phyloP scores from a whole-genome alignment of 2,113 vertebrate species.

The Ptychochromis oligacanthus region DNA sequence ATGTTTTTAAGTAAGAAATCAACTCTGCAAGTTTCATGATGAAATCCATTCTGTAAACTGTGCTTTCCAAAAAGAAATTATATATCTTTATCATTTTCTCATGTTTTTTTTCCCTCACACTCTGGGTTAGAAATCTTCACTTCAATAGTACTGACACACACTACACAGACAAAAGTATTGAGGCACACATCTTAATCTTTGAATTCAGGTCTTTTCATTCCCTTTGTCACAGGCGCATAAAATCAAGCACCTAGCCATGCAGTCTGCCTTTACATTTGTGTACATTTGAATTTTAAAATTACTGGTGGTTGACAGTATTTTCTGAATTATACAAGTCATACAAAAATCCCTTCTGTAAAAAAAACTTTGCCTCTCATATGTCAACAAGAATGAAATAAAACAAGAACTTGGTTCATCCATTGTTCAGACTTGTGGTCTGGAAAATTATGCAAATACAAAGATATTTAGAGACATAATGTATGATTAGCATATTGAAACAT shows the following conservation, averaged over 20 bases:
- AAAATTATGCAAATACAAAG: conserved; percentile 5
- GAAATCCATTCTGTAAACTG: too few species aligned
- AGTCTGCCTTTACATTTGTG: background rate
- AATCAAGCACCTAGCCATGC: background rate
- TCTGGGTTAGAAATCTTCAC: too few species aligned
- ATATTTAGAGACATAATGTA: conserved; percentile 1
- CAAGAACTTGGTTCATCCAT: background rate
- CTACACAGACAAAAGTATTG: background rate
- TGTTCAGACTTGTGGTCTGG: background rate
- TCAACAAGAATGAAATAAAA: background rate
- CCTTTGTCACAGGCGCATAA: background rate
- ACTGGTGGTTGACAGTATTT: background rate
- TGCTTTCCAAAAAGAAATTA: too few species aligned
- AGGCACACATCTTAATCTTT: background rate
- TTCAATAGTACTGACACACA: background rate
- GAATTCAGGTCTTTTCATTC: background rate
- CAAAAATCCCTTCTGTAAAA: background rate
- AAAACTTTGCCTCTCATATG: background rate
- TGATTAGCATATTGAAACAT: background rate
- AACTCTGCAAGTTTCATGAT: too few species aligned
- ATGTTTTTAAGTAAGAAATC: too few species aligned
- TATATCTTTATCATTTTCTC: too few species aligned
- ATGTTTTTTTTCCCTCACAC: too few species aligned
- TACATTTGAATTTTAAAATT: background rate
- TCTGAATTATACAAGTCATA: background rate